phyloP scores from a whole-genome alignment of 2,797 vertebrate genomes.

The Enteromius fasciolatus region DNA sequence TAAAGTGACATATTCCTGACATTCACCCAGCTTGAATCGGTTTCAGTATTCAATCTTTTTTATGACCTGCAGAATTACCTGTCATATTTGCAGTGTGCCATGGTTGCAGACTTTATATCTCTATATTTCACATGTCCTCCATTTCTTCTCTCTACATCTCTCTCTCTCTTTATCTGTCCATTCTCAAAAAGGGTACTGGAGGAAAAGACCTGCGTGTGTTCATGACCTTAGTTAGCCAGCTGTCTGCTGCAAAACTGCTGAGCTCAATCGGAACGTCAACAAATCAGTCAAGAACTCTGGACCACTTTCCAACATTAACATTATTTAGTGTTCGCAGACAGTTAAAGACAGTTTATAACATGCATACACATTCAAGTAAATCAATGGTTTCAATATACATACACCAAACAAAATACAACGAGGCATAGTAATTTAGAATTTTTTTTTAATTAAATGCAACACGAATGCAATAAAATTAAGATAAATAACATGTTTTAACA shows the following conservation, averaged over 20 bases:
- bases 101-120: slow-evolving; percentile 32
- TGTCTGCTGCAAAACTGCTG: slow-evolving; percentile 27
- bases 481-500: slow-evolving; percentile 81
- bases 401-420: slow-evolving; percentile 11
- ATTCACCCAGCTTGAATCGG: slow-evolving; percentile 49
- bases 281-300: background rate
- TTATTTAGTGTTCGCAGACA: background rate
- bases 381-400: background rate
- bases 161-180: slow-evolving; percentile 7
- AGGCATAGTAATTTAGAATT: slow-evolving; percentile 62
- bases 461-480: slow-evolving; percentile 85
- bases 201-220: slow-evolving; percentile 29
- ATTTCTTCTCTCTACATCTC: background rate
- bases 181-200: slow-evolving; percentile 10
- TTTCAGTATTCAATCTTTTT: slow-evolving; percentile 57
- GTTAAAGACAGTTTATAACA: background rate
- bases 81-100: slow-evolving; percentile 41
- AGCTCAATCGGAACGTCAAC: background rate
- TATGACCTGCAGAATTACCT: slow-evolving; percentile 52
- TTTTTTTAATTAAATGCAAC: slow-evolving; percentile 83
- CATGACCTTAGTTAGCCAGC: slow-evolving; percentile 45
- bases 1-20: background rate
- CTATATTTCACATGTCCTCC: slow-evolving; percentile 22
- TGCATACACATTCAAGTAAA: background rate
- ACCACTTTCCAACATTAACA: background rate